phyloP scores from a whole-genome alignment of 2,888 invertebrate genomes.

The Drosophila suboccidentalis region DNA sequence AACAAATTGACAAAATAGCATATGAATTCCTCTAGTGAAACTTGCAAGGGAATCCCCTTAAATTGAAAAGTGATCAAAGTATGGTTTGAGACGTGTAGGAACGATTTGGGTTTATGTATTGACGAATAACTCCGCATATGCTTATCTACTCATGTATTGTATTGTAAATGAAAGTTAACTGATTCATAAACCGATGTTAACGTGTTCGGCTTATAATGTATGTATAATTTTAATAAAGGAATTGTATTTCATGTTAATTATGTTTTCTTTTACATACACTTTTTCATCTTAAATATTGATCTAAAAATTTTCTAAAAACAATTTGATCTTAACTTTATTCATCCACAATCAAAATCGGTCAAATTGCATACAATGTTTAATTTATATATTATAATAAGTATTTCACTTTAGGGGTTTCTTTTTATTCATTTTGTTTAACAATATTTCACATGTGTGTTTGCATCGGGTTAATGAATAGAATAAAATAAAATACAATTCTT shows the following conservation, averaged over 20 bases:
- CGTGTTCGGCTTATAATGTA: constrained; percentile 51
- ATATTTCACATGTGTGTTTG: constrained; percentile 69
- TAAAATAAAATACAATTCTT: constrained; percentile 56
- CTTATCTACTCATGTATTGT: constrained; percentile 36
- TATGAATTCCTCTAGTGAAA: constrained; percentile 16
- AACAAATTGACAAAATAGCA: constrained; percentile 38
- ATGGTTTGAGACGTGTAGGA: constrained; percentile 31
- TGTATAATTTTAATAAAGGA: constrained; percentile 57
- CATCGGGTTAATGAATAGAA: constrained; percentile 56
- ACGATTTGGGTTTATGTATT: constrained; percentile 26
- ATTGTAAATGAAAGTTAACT: constrained; percentile 65
- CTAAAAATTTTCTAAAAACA: constrained; percentile 50
- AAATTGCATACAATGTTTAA: constrained; percentile 49
- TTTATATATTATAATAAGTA: constrained; percentile 48
- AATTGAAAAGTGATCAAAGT: constrained; percentile 34
- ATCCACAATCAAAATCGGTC: constrained; percentile 45
- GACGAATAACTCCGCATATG: constrained; percentile 19
- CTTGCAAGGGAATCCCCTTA: neutral
- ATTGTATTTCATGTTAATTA: constrained; percentile 37
- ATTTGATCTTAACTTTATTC: constrained; percentile 72
- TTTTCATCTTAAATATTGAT: no score
- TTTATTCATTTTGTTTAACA: constrained; percentile 66
- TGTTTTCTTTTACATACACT: no score
- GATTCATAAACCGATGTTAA: constrained; percentile 58
- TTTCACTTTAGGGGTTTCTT: constrained; percentile 37